phyloP scores from a whole-genome alignment of 2,888 invertebrate species.

The Plebejus argus region DNA sequence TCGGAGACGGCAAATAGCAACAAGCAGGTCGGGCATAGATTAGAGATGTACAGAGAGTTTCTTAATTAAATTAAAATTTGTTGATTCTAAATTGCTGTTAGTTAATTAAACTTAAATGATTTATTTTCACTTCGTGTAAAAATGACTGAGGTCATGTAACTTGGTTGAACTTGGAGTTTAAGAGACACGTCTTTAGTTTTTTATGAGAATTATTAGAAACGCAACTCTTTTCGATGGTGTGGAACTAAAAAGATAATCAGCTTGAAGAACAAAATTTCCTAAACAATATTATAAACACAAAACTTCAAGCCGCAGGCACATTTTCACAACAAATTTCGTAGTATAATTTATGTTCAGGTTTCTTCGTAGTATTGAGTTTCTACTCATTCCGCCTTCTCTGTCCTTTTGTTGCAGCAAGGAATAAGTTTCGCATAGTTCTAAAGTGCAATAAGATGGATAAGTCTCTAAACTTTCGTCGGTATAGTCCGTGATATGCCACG shows the following conservation, averaged over 20 bases:
- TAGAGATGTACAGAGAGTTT: slow-evolving; percentile 34
- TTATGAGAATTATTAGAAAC: background rate
- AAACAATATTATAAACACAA: background rate
- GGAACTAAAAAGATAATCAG: background rate
- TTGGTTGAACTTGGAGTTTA: background rate
- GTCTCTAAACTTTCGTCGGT: slow-evolving; percentile 5
- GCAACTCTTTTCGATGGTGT: background rate
- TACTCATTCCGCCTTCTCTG: slow-evolving; percentile 18
- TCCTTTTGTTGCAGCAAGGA: slow-evolving; percentile 14
- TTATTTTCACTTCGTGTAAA: background rate
- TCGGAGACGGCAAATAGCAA: slow-evolving; percentile 61
- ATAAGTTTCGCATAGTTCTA: slow-evolving; percentile 20
- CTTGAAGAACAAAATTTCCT: background rate
- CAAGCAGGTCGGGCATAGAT: slow-evolving; percentile 49
- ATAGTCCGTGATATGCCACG: background rate
- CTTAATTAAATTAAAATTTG: background rate
- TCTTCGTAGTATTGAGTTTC: background rate
- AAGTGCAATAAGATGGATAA: slow-evolving; percentile 24
- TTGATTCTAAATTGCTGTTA: background rate
- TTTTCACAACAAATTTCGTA: background rate
- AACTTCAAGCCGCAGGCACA: background rate
- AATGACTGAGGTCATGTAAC: background rate
- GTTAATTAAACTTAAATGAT: no score
- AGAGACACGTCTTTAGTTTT: background rate
- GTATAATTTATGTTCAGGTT: background rate